Conservation (phyloP, 2,888 invertebrate species). For the Polymixis flavicincta region DNA sequence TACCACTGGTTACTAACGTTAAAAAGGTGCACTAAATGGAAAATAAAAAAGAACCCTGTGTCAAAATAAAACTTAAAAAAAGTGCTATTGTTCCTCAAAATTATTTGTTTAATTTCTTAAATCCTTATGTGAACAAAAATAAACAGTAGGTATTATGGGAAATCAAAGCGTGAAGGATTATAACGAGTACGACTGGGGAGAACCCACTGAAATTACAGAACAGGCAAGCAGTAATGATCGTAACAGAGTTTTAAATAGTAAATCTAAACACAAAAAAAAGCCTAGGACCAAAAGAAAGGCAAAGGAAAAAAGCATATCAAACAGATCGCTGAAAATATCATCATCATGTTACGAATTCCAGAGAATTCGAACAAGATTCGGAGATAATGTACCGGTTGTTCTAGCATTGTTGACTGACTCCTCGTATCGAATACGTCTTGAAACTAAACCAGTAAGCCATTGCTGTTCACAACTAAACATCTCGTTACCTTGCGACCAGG, state of each 20-base stretch:
- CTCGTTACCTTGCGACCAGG: slow-evolving; percentile 55
- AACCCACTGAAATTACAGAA: slow-evolving; percentile 44
- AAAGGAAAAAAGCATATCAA: slow-evolving; percentile 26
- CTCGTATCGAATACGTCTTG: slow-evolving; percentile 45
- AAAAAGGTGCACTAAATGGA: background rate
- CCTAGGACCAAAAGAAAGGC: slow-evolving; percentile 36
- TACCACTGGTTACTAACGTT: background rate
- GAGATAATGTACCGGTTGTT: slow-evolving; percentile 65
- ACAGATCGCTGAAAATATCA: slow-evolving; percentile 32
- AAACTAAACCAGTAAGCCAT: slow-evolving; percentile 47
- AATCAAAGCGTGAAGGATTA: slow-evolving; percentile 60
- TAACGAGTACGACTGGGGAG: slow-evolving; percentile 34
- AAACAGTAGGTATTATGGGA: slow-evolving; percentile 62
- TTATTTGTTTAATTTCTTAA: slow-evolving; percentile 28
- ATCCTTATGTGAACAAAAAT: slow-evolving; percentile 19
- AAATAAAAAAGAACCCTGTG: slow-evolving; percentile 6
- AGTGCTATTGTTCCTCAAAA: slow-evolving; percentile 23
- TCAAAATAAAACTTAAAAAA: slow-evolving; percentile 28
- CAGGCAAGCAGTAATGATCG: slow-evolving; percentile 31
- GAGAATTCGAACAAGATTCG: slow-evolving; percentile 57
- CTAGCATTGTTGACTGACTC: slow-evolving; percentile 66
- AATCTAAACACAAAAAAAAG: slow-evolving; percentile 30
- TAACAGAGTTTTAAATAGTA: background rate
- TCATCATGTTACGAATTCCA: slow-evolving; percentile 51
- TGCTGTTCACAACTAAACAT: slow-evolving; percentile 59